Evolutionary conservation across 2,888 invertebrate species (phyloP).

Genomic region (Tetanocera ferruginea): DNA sequence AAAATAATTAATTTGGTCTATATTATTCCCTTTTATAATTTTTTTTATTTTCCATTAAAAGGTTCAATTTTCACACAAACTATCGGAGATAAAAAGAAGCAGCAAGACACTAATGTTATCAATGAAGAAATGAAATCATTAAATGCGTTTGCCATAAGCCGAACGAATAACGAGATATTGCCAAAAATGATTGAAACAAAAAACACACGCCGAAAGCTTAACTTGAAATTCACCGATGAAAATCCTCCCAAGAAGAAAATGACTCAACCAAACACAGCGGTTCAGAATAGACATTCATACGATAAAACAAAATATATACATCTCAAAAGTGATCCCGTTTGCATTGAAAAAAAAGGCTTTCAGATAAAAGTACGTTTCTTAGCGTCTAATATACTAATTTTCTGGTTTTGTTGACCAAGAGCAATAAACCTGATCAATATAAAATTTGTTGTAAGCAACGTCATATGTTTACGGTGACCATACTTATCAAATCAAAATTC

Average conservation of each 20-base stretch:
- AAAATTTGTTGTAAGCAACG: too few species aligned
- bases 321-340: neutral
- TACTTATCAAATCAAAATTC: too few species aligned
- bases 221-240: neutral
- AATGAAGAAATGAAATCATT: constrained; percentile 1
- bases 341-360: neutral
- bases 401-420: neutral
- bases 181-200: neutral
- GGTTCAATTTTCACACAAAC: constrained; percentile 87
- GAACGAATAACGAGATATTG: neutral
- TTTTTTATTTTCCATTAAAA: constrained; percentile 85
- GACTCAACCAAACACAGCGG: neutral
- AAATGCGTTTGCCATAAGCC: neutral
- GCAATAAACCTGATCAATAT: too few species aligned
- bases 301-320: neutral
- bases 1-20: constrained; percentile 86
- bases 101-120: constrained; percentile 75
- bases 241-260: constrained; percentile 3
- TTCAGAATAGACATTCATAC: neutral
- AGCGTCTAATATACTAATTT: neutral
- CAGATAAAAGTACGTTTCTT: constrained; percentile 5
- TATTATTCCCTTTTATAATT: constrained; percentile 71
- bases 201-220: neutral
- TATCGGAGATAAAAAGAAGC: constrained; percentile 86
- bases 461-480: too few species aligned